phyloP scores from a whole-genome alignment of 37 sponge, comb jelly and placozoan species.

The Oopsacas minuta region DNA sequence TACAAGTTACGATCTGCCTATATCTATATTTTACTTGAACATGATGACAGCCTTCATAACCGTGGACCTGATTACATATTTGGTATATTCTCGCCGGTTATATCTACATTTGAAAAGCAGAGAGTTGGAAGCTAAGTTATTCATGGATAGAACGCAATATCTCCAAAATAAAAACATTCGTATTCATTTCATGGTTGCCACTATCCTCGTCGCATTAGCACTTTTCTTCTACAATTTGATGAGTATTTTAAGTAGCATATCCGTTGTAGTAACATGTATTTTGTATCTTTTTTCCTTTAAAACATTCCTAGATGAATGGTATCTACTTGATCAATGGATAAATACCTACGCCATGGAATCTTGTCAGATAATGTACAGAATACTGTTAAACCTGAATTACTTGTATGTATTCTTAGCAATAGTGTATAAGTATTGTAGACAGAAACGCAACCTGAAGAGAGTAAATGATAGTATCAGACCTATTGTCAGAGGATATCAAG shows the following conservation, averaged over 20 bases:
- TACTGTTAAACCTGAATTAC: not conserved
- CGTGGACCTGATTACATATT: not conserved
- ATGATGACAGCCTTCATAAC: not conserved
- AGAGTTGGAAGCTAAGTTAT: not conserved
- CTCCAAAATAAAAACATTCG: not conserved
- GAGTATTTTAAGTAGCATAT: not conserved
- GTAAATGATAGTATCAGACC: not conserved
- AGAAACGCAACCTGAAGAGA: not conserved
- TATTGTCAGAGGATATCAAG: not conserved
- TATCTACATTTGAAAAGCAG: constrained; percentile 13
- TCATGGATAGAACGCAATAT: not conserved
- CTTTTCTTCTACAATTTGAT: not conserved
- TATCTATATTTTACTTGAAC: too few relatives aligned
- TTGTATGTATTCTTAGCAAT: not conserved
- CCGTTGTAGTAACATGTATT: not conserved
- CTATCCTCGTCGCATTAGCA: not conserved
- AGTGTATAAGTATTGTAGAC: not conserved
- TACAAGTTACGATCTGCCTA: too few relatives aligned
- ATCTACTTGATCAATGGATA: not conserved
- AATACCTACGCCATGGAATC: not conserved
- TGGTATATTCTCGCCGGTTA: not conserved
- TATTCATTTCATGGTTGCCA: not conserved
- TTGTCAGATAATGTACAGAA: not conserved
- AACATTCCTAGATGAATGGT: not conserved
- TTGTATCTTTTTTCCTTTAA: not conserved